Evolutionary conservation across 1,140 invertebrate genomes (phyloP), one percentile per base, ranked within the genome.

Genomic region (Elysia chlorotica): DNA sequence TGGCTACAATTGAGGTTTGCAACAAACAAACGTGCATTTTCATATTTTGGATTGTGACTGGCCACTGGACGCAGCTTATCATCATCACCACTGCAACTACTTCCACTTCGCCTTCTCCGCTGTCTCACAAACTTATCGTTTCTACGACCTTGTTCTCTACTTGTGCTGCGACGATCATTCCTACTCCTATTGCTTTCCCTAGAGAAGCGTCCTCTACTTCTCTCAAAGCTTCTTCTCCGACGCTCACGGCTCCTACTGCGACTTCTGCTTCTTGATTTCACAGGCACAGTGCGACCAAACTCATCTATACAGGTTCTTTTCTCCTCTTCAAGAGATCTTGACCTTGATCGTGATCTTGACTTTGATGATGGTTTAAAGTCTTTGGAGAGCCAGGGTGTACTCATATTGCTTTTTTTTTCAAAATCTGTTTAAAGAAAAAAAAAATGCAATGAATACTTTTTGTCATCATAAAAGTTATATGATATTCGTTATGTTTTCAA

Each of bases 31-130:
- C 66, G 10, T 21, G 66, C 41, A 31, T 68, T 68, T 14, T 56
- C 10, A 68, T 68, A 56, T n/a, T 68, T 68, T 54, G 66, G 66
- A 1, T 35, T 54, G 33, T 3, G 54, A 23, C 66, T 68, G n/a
- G 66, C 66, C 3, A 56, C 66, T 30, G 35, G 25, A n/a, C 66
- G 66, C 2, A 30, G 33, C 4, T 2, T 2, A 14, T 3, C 10
- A 48, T 23, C 23, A 56, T 53, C 57, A 33, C 48, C 33, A 33
- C 3, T 31, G 21, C 30, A n/a, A 23, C 66, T 68, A 23, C 48
- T 56, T 5, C 53, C 25, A 35, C n/a, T 56, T 10, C 25, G 6
- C 36, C 36, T 4, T 21, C 25, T 56, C 17, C 66, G 37, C 10
- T 14, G n/a, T 53, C 2, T 48, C 3, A 17, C 17, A 2, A 14